Evolutionary conservation across 2,113 vertebrate genomes (phyloP).

Genomic region (Chaetura pelagica): DNA sequence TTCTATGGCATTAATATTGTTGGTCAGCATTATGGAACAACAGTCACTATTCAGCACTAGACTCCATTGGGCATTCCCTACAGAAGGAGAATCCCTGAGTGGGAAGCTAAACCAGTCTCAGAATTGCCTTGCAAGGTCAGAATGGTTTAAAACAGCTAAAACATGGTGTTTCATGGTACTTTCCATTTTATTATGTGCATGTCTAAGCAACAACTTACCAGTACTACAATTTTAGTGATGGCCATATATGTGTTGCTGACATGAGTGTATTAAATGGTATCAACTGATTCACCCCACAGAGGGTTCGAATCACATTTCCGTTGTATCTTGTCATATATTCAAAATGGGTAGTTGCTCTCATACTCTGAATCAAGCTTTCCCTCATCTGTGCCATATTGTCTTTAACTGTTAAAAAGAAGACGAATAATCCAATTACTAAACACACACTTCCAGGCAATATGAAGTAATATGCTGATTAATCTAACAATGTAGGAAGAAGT

Average conservation of each 20-base stretch:
- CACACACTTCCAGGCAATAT: conserved; percentile 60
- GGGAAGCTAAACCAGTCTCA: neutral
- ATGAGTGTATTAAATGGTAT: neutral
- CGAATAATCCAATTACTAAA: conserved; percentile 75
- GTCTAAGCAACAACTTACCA: neutral
- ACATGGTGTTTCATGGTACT: neutral
- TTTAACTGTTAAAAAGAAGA: conserved; percentile 71
- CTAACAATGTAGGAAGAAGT: conserved; percentile 29
- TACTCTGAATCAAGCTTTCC: conserved; percentile 48
- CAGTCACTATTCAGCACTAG: rapidly evolving
- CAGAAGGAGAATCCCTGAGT: neutral
- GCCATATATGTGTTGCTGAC: neutral
- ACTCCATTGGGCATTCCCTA: rapidly evolving
- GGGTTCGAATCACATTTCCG: neutral
- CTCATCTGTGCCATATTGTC: conserved; percentile 27
- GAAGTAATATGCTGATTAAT: conserved; percentile 73
- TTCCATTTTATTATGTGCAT: neutral
- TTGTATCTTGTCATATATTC: neutral
- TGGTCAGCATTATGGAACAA: neutral
- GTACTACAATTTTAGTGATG: neutral
- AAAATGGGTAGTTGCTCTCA: conserved; percentile 47
- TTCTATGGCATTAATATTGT: neutral
- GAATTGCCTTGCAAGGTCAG: neutral
- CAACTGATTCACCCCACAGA: neutral
- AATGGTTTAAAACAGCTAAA: neutral